phyloP scores from a whole-genome alignment of 1,140 invertebrate genomes.

The Hetaerina americana region DNA sequence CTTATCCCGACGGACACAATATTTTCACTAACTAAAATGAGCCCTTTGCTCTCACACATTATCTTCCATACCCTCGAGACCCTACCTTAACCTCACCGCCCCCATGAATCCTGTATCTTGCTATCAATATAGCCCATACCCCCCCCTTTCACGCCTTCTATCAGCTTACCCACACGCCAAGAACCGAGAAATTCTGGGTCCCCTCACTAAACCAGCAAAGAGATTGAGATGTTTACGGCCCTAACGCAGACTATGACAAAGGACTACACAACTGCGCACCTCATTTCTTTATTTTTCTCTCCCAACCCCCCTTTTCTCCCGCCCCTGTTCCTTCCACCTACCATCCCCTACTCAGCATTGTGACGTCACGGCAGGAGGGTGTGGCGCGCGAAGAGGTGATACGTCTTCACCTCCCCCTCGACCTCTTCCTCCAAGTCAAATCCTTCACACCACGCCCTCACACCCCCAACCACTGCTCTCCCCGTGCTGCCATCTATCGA shows the following conservation, averaged over 20 bases:
- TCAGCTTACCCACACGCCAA: background rate
- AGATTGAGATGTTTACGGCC: background rate
- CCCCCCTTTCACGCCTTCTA: background rate
- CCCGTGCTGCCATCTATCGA: too few relatives aligned
- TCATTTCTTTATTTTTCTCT: background rate
- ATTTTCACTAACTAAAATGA: too few relatives aligned
- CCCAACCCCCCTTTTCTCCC: background rate
- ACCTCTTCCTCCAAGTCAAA: too few relatives aligned
- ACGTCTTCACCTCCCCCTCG: background rate
- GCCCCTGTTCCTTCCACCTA: too few relatives aligned
- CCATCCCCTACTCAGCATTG: too few relatives aligned
- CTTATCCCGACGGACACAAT: too few relatives aligned
- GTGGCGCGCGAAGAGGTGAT: background rate
- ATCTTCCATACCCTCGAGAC: too few relatives aligned
- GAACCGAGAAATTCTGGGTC: background rate
- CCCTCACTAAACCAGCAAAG: background rate
- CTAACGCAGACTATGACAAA: background rate
- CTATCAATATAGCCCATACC: too few relatives aligned
- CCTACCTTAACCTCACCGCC: too few relatives aligned
- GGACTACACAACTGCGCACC: background rate
- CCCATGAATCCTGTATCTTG: too few relatives aligned
- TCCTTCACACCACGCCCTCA: background rate
- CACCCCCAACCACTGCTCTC: background rate
- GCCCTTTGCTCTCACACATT: too few relatives aligned
- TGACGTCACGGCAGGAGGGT: background rate